Evolutionary conservation across 23 tunicate genomes (phyloP).

Genomic region (Ascidia mentula): DNA sequence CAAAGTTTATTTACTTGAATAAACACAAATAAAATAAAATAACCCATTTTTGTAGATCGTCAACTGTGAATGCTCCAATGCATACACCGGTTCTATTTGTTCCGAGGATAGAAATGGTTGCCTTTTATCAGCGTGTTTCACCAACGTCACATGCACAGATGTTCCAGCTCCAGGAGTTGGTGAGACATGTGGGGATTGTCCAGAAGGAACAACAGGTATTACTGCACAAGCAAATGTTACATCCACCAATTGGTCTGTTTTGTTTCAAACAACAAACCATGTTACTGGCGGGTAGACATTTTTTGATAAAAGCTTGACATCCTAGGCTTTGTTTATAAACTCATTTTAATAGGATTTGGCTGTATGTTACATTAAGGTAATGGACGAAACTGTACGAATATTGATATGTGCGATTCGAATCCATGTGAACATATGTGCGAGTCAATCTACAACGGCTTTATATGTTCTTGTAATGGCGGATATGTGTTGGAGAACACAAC

Average conservation of each 20-base stretch:
- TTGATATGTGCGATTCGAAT: background rate
- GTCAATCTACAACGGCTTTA: background rate
- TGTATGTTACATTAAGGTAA: background rate
- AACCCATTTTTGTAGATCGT: constrained; percentile 21
- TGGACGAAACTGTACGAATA: constrained; percentile 19
- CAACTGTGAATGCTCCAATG: constrained; percentile 43
- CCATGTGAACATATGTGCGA: background rate
- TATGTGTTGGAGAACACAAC: background rate
- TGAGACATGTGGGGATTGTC: constrained; percentile 39
- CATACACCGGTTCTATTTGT: constrained; percentile 41
- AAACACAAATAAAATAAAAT: background rate
- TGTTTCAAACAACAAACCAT: too few species aligned
- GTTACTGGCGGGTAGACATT: too few species aligned
- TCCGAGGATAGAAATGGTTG: constrained; percentile 58
- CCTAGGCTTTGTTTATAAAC: too few species aligned
- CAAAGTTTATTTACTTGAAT: too few species aligned
- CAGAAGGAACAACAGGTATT: constrained; percentile 51
- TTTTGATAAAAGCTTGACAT: too few species aligned
- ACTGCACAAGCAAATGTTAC: too few species aligned
- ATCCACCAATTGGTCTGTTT: too few species aligned
- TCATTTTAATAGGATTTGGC: too few species aligned
- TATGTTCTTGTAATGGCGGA: background rate
- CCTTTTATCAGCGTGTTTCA: constrained; percentile 28
- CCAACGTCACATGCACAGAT: constrained; percentile 53
- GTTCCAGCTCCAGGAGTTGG: constrained; percentile 39